These are phyloP conservation scores for Endotricha flammealis DNA, from an alignment of 2,888 invertebrate genomes.

Conservation along the genomic window DNA sequence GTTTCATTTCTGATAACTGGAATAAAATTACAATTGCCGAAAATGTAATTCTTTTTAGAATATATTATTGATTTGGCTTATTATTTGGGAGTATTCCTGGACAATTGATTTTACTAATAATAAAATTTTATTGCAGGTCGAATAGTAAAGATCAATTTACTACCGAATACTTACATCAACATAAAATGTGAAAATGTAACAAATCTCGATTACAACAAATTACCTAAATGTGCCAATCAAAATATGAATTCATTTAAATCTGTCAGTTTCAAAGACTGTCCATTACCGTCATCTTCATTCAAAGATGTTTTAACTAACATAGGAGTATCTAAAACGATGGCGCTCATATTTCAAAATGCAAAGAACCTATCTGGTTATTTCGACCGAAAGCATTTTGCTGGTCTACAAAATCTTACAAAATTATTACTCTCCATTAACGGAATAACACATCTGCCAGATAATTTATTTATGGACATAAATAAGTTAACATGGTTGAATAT, in stretches of 20 bases:
- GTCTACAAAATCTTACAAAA: constrained; percentile 72
- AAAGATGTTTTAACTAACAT: constrained; percentile 64
- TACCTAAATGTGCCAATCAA: constrained; percentile 66
- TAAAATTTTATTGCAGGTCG: constrained; percentile 52
- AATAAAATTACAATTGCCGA: neutral
- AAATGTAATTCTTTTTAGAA: no score
- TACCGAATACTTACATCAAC: constrained; percentile 62
- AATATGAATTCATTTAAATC: constrained; percentile 55
- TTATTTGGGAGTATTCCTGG: constrained; percentile 3
- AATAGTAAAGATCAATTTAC: constrained; percentile 57
- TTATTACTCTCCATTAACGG: constrained; percentile 80
- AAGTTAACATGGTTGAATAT: constrained; percentile 82
- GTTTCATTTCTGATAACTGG: constrained; percentile 1
- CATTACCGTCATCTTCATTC: constrained; percentile 71
- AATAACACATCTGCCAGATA: constrained; percentile 78
- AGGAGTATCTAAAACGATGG: constrained; percentile 69
- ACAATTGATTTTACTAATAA: constrained; percentile 10
- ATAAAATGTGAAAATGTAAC: constrained; percentile 64
- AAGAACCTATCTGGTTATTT: constrained; percentile 76
- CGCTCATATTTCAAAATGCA: constrained; percentile 74
- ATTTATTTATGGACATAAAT: constrained; percentile 79
- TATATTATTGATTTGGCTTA: no score
- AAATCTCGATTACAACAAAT: constrained; percentile 56
- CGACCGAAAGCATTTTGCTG: constrained; percentile 76
- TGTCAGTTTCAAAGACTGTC: constrained; percentile 75